phyloP scores from a whole-genome alignment of 2,888 invertebrate genomes.

The Poecilus cupreus region DNA sequence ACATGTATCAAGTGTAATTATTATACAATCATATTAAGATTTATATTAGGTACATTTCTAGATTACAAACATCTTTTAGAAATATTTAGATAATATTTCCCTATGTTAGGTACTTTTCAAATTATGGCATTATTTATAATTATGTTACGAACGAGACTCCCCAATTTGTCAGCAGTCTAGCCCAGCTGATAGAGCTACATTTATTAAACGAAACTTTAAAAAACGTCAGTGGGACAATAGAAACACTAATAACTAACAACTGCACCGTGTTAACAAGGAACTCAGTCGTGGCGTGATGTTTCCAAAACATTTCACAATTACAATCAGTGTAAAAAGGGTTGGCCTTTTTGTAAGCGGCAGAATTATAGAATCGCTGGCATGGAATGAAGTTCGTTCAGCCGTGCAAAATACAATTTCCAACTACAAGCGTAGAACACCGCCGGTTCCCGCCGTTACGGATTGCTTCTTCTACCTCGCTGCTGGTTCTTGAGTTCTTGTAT shows the following conservation, averaged over 20 bases:
- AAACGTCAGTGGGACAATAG: slow-evolving; percentile 13
- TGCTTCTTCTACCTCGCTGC: slow-evolving; percentile 2
- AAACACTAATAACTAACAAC: slow-evolving; percentile 20
- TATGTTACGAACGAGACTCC: not conserved
- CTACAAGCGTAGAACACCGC: slow-evolving; percentile 48
- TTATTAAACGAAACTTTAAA: not conserved
- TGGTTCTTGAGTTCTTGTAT: not conserved
- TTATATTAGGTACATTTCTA: too few species aligned
- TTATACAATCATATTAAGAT: too few species aligned
- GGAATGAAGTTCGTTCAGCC: slow-evolving; percentile 63
- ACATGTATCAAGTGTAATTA: too few species aligned
- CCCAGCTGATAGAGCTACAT: not conserved
- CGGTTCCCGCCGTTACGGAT: slow-evolving; percentile 12
- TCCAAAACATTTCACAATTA: slow-evolving; percentile 70
- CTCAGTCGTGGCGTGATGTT: slow-evolving; percentile 72
- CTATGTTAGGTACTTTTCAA: too few species aligned
- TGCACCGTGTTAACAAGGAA: slow-evolving; percentile 68
- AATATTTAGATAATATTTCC: too few species aligned
- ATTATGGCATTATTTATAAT: too few species aligned
- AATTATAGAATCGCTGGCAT: slow-evolving; percentile 64
- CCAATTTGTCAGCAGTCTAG: not conserved
- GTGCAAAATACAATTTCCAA: slow-evolving; percentile 64
- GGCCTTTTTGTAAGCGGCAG: slow-evolving; percentile 68
- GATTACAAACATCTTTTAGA: too few species aligned
- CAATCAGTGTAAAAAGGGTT: slow-evolving; percentile 70